Evolutionary conservation across 2,113 vertebrate genomes (phyloP).

Genomic region (Ifrita kowaldi): DNA sequence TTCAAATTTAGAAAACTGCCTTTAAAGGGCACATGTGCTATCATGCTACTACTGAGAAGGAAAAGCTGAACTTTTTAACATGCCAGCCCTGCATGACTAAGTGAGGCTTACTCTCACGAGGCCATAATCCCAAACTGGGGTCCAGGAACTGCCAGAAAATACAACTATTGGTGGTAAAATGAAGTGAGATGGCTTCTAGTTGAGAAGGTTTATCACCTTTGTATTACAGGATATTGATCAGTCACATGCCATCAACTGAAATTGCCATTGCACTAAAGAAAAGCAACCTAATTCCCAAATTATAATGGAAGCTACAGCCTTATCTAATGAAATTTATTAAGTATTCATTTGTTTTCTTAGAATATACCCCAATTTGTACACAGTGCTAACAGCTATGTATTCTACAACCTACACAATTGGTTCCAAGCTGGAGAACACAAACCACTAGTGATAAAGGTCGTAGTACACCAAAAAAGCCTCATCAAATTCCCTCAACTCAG

Average conservation of each 20-base stretch:
- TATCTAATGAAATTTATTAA: not conserved
- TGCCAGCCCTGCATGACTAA: not conserved
- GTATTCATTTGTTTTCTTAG: not conserved
- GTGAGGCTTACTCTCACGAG: not conserved
- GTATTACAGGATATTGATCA: not conserved
- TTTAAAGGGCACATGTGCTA: not conserved
- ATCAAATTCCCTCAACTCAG: not conserved
- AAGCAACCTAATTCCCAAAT: not conserved
- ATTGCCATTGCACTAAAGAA: not conserved
- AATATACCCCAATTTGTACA: not conserved
- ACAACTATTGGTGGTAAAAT: not conserved
- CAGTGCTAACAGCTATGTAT: not conserved
- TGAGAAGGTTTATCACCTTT: not conserved
- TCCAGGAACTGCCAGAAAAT: not conserved
- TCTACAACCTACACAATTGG: not conserved
- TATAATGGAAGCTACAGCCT: not conserved
- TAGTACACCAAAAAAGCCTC: not conserved
- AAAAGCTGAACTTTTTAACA: not conserved
- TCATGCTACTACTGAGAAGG: not conserved
- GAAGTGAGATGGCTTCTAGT: not conserved
- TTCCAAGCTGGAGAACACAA: not conserved
- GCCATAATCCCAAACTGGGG: not conserved
- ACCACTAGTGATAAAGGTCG: not conserved
- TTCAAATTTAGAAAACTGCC: not conserved
- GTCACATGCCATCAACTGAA: not conserved